These are phyloP conservation scores for Willowsia nigromaculata DNA, from an alignment of 2,888 invertebrate species.

Conservation along the genomic window DNA sequence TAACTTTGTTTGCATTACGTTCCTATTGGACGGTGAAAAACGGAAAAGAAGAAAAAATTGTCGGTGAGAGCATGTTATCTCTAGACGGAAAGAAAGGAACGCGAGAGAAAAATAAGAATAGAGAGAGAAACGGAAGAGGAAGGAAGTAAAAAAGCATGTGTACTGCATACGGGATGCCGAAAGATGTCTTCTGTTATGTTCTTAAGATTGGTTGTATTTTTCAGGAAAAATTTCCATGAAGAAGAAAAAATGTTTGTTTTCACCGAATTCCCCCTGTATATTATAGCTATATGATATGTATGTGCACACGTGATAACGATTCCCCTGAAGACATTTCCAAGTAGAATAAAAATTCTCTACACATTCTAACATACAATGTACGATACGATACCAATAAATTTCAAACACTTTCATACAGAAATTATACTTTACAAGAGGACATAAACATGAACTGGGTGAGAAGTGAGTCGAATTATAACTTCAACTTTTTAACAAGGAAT, in stretches of 20 bases:
- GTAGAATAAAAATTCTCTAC: background rate
- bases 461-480: slow-evolving; percentile 16
- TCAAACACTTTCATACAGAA: background rate
- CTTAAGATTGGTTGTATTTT: background rate
- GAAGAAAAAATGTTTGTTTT: background rate
- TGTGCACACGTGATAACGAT: background rate
- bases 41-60: slow-evolving; percentile 4
- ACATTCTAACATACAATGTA: background rate
- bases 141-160: slow-evolving; percentile 14
- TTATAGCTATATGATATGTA: background rate
- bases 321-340: background rate
- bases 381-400: background rate
- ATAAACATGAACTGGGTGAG: background rate
- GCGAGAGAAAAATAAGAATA: slow-evolving; percentile 6
- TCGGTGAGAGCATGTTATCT: slow-evolving; percentile 1
- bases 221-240: background rate
- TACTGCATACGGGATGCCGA: background rate
- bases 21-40: background rate
- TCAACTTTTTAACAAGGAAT: background rate
- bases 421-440: background rate
- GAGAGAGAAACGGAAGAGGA: slow-evolving; percentile 19
- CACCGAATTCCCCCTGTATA: background rate
- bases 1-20: slow-evolving; percentile 2
- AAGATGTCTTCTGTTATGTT: slow-evolving; percentile 3
- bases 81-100: background rate